Evolutionary conservation across 2,113 vertebrate genomes (phyloP), one percentile per base, ranked within the genome.

Genomic region (zebrafish (Danio rerio)): DNA sequence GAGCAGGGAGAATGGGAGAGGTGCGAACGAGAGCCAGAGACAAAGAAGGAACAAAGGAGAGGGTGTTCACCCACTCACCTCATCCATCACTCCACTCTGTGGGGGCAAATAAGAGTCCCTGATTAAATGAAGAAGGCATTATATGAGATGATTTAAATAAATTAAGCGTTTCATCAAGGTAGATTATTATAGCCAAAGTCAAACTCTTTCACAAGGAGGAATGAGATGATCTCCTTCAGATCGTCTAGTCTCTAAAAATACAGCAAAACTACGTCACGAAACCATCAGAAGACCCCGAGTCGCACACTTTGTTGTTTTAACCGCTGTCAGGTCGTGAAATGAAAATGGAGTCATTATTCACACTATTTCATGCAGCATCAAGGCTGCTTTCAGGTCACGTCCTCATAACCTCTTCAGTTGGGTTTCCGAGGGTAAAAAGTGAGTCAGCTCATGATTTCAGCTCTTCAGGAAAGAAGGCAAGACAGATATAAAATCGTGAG

Each of bases 41-140:
- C 74, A 74, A 69, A 70, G 73, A 47, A 68, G 72, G 61, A 78
- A 81, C 45, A 78, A 78, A 83, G 73, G 74, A 70, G 21, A 78
- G 71, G 21, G 66, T 20, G 77, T 83, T 83, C 71, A 79, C 85
- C 78, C 75, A 79, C 82, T 84, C 82, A 81, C 61, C 81, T 76
- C 80, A 84, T 83, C 81, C 66, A 65, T 83, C 84, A 75, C 53
- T 77, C 77, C 40, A 49, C 79, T 80, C 59, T 9, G 77, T 72
- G 68, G 75, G 84, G 81, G 83, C 62, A 86, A 80, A 82, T 78
- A 66, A 80, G 75, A 40, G 18, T 61, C 63, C 69, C 81, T 87
- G 79, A 88, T 88, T 86, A 86, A 83, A 86, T 81, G 58, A 83
- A 68, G 85, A 40, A 74, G 82, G 62, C 58, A 81, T 85, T 86